Evolutionary conservation across 2,888 invertebrate genomes (phyloP), one percentile per base, ranked within the genome.

Genomic region (Pediacus dermestoides): DNA sequence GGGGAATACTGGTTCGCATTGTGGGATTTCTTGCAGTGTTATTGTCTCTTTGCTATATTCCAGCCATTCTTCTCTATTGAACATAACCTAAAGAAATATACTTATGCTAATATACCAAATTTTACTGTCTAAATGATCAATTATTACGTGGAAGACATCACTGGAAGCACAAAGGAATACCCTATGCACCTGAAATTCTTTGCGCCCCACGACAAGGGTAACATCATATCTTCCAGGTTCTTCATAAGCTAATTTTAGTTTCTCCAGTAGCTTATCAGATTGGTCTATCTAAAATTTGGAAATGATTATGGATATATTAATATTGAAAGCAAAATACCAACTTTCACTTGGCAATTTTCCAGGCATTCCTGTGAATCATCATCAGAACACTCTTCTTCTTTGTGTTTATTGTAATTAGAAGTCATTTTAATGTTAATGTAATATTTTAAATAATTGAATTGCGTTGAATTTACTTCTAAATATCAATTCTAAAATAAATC

Each of bases 271-370:
- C 61, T 85, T 85, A 44, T 78, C 78, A 0, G 90, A 88, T 67
- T 92, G 91, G 55, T 91, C 88, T 63, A 91, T 85, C 88, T 90
- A n/a, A n/a, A n/a, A n/a, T n/a, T n/a, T n/a, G n/a, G n/a, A n/a
- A n/a, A n/a, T n/a, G n/a, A n/a, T n/a, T n/a, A n/a, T n/a, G n/a
- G n/a, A n/a, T n/a, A n/a, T n/a, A n/a, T n/a, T n/a, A n/a, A n/a
- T n/a, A n/a, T n/a, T n/a, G n/a, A n/a, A n/a, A n/a, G n/a, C n/a
- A n/a, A n/a, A n/a, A n/a, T n/a, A n/a, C n/a, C n/a, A n/a, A n/a
- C n/a, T n/a, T n/a, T n/a, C n/a, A n/a, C n/a, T n/a, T n/a, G n/a
- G n/a, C n/a, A n/a, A n/a, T n/a, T n/a, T n/a, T n/a, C n/a, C n/a
- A n/a, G n/a, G n/a, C n/a, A n/a, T n/a, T n/a, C n/a, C n/a, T n/a